Evolutionary conservation across 2,888 invertebrate species (phyloP).

Genomic region (Cabera pusaria): DNA sequence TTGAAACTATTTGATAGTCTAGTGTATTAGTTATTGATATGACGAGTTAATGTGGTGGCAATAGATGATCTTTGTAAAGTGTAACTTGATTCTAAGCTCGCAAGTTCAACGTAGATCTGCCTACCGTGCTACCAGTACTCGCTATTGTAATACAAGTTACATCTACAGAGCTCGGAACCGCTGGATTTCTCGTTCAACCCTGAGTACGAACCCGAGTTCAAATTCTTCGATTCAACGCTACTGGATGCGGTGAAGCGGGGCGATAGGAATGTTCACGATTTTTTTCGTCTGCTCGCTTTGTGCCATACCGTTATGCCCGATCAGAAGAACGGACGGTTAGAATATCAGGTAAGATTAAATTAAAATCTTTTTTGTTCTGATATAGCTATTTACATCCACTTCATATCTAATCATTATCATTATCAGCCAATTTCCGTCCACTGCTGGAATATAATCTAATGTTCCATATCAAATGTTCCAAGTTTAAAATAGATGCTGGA

Average conservation of each 20-base stretch:
- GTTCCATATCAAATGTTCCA: no score
- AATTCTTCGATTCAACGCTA: conserved; percentile 95
- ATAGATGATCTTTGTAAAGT: no score
- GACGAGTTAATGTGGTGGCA: no score
- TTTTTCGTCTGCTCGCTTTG: conserved; percentile 95
- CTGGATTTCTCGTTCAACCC: conserved; percentile 98
- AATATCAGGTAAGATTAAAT: conserved; percentile 89
- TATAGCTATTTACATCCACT: no score
- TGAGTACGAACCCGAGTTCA: conserved; percentile 95
- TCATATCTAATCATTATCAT: no score
- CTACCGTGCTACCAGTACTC: conserved; percentile 8
- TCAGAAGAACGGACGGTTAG: conserved; percentile 90
- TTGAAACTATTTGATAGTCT: no score
- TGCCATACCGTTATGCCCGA: conserved; percentile 99
- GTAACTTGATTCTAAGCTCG: conserved; percentile 4
- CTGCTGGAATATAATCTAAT: no score
- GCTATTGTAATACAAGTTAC: background rate
- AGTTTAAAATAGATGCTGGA: no score
- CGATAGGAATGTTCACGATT: conserved; percentile 90
- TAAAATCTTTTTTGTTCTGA: no score
- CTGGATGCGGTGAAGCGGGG: conserved; percentile 91
- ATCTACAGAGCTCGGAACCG: conserved; percentile 87
- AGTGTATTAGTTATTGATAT: no score
- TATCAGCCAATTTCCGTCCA: no score
- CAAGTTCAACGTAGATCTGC: conserved; percentile 29